A percentile compares a stretch with the other conserved stretches of the same genome.
These are phyloP conservation scores for Agrilus planipennis DNA, from an alignment of 1,140 invertebrate species.

Conservation along the genomic window DNA sequence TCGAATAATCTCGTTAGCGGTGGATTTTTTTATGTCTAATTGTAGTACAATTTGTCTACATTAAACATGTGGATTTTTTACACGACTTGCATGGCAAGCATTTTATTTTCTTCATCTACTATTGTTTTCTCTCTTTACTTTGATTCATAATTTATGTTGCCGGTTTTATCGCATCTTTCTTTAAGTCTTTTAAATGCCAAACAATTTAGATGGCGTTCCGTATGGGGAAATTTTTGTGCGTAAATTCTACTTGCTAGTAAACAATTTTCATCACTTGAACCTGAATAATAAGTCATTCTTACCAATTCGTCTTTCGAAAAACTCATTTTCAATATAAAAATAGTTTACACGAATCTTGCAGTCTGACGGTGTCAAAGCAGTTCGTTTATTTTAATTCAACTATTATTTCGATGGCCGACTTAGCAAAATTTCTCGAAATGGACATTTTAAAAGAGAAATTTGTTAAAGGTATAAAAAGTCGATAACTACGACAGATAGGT, in stretches of 20 bases:
- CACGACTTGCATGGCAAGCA: neutral
- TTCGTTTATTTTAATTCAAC: no score
- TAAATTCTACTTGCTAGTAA: constrained; percentile 3
- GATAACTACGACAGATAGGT: no score
- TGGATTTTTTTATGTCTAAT: no score
- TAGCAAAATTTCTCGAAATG: no score
- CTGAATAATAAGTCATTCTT: neutral
- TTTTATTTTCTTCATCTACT: neutral
- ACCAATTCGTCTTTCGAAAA: neutral
- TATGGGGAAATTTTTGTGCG: constrained; percentile 2
- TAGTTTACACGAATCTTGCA: no score
- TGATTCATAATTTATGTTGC: neutral
- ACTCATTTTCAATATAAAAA: constrained; percentile 1
- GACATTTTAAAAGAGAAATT: no score
- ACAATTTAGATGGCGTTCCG: neutral
- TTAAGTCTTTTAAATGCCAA: constrained; percentile 4
- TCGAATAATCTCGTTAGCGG: no score
- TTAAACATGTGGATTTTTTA: constrained; percentile 2
- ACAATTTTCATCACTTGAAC: neutral
- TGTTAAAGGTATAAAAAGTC: no score
- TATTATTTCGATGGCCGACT: no score
- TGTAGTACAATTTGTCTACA: constrained; percentile 4
- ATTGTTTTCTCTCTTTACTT: neutral
- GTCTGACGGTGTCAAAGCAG: no score
- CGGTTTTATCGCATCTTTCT: neutral